Evolutionary conservation across 1,140 invertebrate species (phyloP).

Genomic region (Ceratina calcarata): DNA sequence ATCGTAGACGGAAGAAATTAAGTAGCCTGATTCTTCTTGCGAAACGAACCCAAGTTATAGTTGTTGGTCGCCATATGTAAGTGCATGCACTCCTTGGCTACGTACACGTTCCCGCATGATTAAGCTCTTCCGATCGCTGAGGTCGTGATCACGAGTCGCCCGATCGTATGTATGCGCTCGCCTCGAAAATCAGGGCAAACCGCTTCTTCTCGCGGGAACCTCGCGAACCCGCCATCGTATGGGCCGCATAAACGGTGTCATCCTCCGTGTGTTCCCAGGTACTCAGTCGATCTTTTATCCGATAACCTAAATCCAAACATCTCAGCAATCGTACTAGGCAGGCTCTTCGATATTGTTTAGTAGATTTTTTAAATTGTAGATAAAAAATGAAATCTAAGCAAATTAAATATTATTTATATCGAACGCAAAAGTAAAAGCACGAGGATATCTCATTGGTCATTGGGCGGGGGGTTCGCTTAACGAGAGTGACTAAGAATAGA

Average conservation of each 20-base stretch:
- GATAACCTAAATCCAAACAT: not conserved
- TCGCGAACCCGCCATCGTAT: not conserved
- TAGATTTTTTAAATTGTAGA: no score
- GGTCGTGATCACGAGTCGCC: constrained; percentile 60
- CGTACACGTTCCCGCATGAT: constrained; percentile 51
- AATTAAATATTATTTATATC: not conserved
- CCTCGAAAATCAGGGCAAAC: constrained; percentile 56
- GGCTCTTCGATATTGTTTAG: not conserved
- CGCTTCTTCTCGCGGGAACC: constrained; percentile 52
- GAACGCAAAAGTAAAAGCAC: not conserved
- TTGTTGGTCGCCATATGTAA: no score
- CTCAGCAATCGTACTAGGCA: not conserved
- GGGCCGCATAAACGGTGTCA: not conserved
- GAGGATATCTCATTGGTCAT: constrained; percentile 25
- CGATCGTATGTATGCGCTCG: constrained; percentile 34
- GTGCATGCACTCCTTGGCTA: constrained; percentile 3
- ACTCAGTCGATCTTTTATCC: not conserved
- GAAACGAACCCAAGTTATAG: constrained; percentile 20
- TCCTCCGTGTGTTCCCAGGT: constrained; percentile 2
- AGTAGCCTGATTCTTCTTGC: constrained; percentile 37
- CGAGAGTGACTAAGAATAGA: constrained; percentile 49
- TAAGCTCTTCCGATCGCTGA: constrained; percentile 61
- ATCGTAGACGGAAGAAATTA: constrained; percentile 51
- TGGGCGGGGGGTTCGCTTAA: not conserved
- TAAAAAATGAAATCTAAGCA: no score